Conservation (phyloP, 2,888 invertebrate species). For the Parnassius orleans region DNA sequence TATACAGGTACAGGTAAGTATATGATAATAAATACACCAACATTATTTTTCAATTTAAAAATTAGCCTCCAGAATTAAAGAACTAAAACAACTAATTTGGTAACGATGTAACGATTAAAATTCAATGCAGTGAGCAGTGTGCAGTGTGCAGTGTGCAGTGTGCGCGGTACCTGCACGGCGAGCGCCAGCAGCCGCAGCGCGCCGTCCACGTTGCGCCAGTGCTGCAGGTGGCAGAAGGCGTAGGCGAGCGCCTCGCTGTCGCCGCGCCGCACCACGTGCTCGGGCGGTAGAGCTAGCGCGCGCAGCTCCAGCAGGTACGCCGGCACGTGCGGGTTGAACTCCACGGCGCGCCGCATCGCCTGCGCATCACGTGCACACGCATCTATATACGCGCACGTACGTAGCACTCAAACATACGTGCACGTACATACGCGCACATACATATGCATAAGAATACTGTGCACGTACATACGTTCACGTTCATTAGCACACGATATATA, state of each 20-base stretch:
- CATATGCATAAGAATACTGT: too few relatives aligned
- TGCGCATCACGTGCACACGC: constrained; percentile 7
- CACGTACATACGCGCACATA: too few relatives aligned
- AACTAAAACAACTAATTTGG: too few relatives aligned
- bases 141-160: neutral
- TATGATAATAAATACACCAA: too few relatives aligned
- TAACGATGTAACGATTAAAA: too few relatives aligned
- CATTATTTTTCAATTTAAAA: too few relatives aligned
- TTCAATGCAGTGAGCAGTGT: neutral
- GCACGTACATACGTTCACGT: too few relatives aligned
- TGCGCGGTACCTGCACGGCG: constrained; percentile 19
- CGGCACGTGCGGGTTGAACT: constrained; percentile 98
- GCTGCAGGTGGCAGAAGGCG: constrained; percentile 95
- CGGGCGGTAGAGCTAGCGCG: constrained; percentile 95
- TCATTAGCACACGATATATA: too few relatives aligned
- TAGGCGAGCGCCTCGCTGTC: constrained; percentile 98
- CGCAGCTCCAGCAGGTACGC: constrained; percentile 96
- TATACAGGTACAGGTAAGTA: too few relatives aligned
- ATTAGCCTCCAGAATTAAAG: too few relatives aligned
- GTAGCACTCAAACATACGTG: too few relatives aligned
- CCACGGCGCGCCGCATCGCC: constrained; percentile 91
- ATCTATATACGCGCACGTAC: neutral
- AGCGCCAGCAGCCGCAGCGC: constrained; percentile 88
- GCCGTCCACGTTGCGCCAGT: constrained; percentile 97
- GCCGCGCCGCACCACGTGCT: constrained; percentile 96